phyloP scores from a whole-genome alignment of 2,797 vertebrate species.

The Acropternis orthonyx region DNA sequence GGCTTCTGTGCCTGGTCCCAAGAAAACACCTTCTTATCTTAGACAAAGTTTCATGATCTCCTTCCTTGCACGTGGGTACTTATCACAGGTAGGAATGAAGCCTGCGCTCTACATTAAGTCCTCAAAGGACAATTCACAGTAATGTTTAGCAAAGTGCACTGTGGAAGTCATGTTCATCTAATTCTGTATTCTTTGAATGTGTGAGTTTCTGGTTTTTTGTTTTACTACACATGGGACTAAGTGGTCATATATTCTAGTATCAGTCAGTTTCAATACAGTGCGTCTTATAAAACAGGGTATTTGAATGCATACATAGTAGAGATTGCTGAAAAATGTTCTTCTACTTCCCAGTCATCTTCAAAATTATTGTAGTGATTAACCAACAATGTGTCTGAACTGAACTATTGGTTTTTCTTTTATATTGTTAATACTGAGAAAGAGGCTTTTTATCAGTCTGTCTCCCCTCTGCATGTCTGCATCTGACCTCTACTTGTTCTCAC shows the following conservation, averaged over 20 bases:
- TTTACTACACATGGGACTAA: background rate
- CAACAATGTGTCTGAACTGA: conserved; percentile 31
- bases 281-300: conserved; percentile 52
- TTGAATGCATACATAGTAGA: conserved; percentile 55
- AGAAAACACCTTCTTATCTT: background rate
- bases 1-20: background rate
- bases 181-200: conserved; percentile 21
- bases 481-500: conserved; percentile 44
- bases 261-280: conserved; percentile 32
- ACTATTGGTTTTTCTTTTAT: conserved; percentile 38
- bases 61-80: background rate
- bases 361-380: conserved; percentile 58
- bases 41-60: background rate
- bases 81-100: background rate
- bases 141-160: background rate
- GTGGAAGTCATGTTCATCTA: background rate
- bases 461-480: background rate
- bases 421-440: conserved; percentile 38
- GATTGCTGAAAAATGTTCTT: conserved; percentile 54
- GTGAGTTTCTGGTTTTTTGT: background rate
- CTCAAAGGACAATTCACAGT: background rate
- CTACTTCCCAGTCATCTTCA: conserved; percentile 43
- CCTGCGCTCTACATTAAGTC: background rate
- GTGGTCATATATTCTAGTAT: conserved; percentile 45
- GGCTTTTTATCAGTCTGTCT: conserved; percentile 27